Percentiles rank a stretch among this genome's conserved stretches.
Evolutionary conservation across 2,888 invertebrate species (phyloP).

Genomic region (Cephus rjabovi): DNA sequence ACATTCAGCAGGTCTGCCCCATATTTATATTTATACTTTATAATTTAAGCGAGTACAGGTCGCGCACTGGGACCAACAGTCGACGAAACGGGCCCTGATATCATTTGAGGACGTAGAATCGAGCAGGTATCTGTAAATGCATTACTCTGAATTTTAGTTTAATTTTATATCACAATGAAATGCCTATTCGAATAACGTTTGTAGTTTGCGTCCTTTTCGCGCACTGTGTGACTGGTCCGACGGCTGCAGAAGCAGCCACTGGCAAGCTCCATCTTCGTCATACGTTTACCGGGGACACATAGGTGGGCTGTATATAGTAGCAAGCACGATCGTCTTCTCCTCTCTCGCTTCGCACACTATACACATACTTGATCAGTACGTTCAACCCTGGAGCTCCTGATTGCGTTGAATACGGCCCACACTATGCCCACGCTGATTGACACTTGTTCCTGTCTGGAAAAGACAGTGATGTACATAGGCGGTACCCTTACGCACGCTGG

Average conservation of each 20-base stretch:
- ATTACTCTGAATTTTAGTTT: background rate
- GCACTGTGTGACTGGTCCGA: background rate
- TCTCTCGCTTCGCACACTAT: constrained; percentile 19
- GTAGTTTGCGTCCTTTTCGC: background rate
- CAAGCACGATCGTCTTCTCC: background rate
- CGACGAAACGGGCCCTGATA: background rate
- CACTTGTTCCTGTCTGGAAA: constrained; percentile 54
- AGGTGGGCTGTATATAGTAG: background rate
- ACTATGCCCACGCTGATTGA: constrained; percentile 52
- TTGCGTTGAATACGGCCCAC: constrained; percentile 45
- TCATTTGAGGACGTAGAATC: background rate
- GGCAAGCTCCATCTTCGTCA: background rate
- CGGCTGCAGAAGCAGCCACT: background rate
- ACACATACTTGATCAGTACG: constrained; percentile 34
- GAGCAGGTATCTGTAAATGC: background rate
- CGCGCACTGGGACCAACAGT: background rate
- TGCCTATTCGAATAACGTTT: background rate
- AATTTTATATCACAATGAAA: background rate
- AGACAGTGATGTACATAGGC: constrained; percentile 33
- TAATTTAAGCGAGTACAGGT: constrained; percentile 27
- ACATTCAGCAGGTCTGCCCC: constrained; percentile 38
- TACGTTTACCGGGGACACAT: background rate
- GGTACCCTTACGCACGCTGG: background rate
- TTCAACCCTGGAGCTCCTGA: constrained; percentile 45
- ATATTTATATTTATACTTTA: constrained; percentile 51